Evolutionary conservation across 2,888 invertebrate species (phyloP), one percentile per base, ranked within the genome.

Genomic region (Campopleginae sp.): DNA sequence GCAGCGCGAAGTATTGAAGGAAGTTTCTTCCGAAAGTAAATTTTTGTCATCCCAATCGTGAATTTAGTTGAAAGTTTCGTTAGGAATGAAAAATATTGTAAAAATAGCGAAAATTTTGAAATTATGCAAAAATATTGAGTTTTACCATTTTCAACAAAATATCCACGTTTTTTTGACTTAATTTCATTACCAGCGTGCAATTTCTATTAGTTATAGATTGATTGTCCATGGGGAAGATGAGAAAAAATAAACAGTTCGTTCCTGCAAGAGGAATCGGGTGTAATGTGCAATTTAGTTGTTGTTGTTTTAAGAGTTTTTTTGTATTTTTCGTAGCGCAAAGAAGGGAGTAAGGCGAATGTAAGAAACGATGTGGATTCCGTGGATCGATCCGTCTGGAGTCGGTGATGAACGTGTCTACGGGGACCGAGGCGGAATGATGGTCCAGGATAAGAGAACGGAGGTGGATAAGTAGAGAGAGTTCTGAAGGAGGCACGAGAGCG

Each of bases 301-400:
- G 23, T 54, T 54, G 0, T 54, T 1, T 12, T 27, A 5, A 2
- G 0, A 6, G 14, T 27, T 58, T 58, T 14, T 2, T 4, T 12
- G 23, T 19, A 54, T 54, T 54, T 10, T 54, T n/a, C 23, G 54
- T 10, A 8, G 12, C 19, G 23, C 4, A 4, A 54, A 4, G 46
- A 46, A 42, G 19, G 42, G 19, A 19, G 42, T 46, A 31, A 68
- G 27, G 46, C 68, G 27, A 68, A 42, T 38, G 38, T 42, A 58
- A 54, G 23, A 54, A 58, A 58, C 38, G 23, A 54, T 33, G 38
- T 10, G 54, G 38, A 72, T 58, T 72, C 58, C 54, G 58, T 23
- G 58, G 72, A 54, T 72, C 72, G 72, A 72, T 72, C 54, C 72
- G 72, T 72, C 58, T 72, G 58, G 42, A 19, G 31, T 48, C 42